phyloP scores from a whole-genome alignment of 2,888 invertebrate species.

The Volucella inflata region DNA sequence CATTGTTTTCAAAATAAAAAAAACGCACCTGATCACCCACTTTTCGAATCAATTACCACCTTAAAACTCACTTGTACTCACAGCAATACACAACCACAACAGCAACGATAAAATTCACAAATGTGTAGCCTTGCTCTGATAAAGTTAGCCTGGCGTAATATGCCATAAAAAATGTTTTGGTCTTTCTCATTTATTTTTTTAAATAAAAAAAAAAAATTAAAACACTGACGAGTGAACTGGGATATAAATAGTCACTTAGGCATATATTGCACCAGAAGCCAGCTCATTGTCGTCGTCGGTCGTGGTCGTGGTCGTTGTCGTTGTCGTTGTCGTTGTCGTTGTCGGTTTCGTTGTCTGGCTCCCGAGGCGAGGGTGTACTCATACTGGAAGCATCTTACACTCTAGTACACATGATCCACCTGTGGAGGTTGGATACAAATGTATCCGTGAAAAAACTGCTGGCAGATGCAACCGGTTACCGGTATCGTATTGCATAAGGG shows the following conservation, averaged over 20 bases:
- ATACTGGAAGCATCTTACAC: not conserved
- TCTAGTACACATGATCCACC: conserved; percentile 52
- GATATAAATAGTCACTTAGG: conserved; percentile 48
- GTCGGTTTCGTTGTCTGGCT: not conserved
- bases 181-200: not conserved
- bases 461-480: conserved; percentile 39
- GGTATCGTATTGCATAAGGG: conserved; percentile 65
- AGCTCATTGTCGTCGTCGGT: not conserved
- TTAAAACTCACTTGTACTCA: conserved; percentile 36
- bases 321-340: not conserved
- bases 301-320: conserved; percentile 4
- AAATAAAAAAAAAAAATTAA: conserved; percentile 39
- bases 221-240: conserved; percentile 44
- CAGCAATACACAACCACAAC: conserved; percentile 6
- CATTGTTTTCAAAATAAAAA: conserved; percentile 66
- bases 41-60: conserved; percentile 55
- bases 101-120: conserved; percentile 26
- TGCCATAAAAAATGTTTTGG: conserved; percentile 27
- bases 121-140: conserved; percentile 60
- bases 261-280: conserved; percentile 22
- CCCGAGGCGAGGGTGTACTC: conserved; percentile 57
- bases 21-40: conserved; percentile 58
- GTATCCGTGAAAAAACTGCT: conserved; percentile 35
- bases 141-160: conserved; percentile 49
- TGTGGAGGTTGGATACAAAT: conserved; percentile 62